phyloP scores from a whole-genome alignment of 2,888 invertebrate genomes.

The Papilio elwesi region DNA sequence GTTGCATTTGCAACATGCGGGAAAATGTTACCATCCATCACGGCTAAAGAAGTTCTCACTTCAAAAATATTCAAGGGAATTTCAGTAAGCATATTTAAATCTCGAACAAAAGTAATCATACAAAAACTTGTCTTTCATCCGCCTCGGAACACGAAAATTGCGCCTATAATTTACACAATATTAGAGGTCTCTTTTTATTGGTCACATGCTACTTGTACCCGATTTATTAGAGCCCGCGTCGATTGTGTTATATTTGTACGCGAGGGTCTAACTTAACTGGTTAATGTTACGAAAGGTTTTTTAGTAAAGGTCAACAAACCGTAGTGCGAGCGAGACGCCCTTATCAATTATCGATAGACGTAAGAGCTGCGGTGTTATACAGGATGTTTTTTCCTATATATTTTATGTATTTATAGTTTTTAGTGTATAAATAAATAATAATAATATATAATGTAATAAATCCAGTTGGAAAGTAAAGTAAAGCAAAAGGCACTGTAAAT shows the following conservation, averaged over 20 bases:
- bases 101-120: constrained; percentile 46
- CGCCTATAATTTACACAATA: constrained; percentile 47
- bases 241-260: constrained; percentile 23
- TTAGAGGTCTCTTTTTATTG: constrained; percentile 45
- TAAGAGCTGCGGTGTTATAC: constrained; percentile 53
- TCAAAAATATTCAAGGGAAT: no score
- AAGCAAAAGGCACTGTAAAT: no score
- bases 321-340: constrained; percentile 68
- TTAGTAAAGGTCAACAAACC: constrained; percentile 69
- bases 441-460: no score
- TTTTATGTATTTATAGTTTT: not conserved
- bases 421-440: no score
- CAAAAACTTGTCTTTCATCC: constrained; percentile 57
- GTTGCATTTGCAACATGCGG: no score
- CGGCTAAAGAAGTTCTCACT: no score
- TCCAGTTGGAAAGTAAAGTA: no score
- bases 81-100: not conserved
- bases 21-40: no score
- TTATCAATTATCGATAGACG: constrained; percentile 74
- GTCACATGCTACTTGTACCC: constrained; percentile 38
- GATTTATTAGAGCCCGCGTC: constrained; percentile 32
- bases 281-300: constrained; percentile 53
- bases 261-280: constrained; percentile 42
- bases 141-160: constrained; percentile 43
- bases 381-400: constrained; percentile 49